Percentiles rank a stretch among this genome's conserved stretches.
phyloP scores from a whole-genome alignment of 2,888 invertebrate genomes.

The Coelinius sp. region DNA sequence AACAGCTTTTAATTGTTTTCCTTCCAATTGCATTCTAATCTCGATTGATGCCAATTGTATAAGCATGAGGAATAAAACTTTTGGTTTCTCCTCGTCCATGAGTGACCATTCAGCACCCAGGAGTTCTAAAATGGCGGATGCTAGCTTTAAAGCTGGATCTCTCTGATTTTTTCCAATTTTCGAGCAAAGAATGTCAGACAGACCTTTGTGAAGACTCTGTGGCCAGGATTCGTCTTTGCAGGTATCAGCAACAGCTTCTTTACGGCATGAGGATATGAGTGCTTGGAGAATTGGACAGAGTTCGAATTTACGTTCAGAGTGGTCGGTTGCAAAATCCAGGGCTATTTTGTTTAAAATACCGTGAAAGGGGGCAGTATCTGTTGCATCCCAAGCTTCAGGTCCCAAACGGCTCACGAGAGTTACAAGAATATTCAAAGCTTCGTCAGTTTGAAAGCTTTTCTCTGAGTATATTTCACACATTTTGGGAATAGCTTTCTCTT shows the following conservation, averaged over 20 bases:
- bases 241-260: constrained; percentile 76
- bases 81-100: constrained; percentile 83
- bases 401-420: constrained; percentile 82
- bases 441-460: constrained; percentile 91
- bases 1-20: constrained; percentile 85
- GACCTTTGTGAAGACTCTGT: constrained; percentile 83
- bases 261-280: constrained; percentile 81
- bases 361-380: constrained; percentile 85
- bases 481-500: constrained; percentile 83
- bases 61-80: constrained; percentile 85
- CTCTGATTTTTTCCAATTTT: constrained; percentile 90
- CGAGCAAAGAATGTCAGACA: constrained; percentile 87
- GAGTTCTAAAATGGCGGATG: constrained; percentile 84
- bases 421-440: constrained; percentile 86
- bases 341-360: constrained; percentile 86
- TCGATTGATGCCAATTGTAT: constrained; percentile 93
- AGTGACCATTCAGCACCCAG: constrained; percentile 90
- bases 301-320: constrained; percentile 91
- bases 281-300: constrained; percentile 85
- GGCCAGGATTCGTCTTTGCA: constrained; percentile 86
- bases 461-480: constrained; percentile 90
- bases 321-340: constrained; percentile 89
- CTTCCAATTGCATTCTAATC: constrained; percentile 94
- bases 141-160: constrained; percentile 88
- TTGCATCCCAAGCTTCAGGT: constrained; percentile 80